Conservation (phyloP, 2,113 vertebrate species). For the Callaeas wilsoni region DNA sequence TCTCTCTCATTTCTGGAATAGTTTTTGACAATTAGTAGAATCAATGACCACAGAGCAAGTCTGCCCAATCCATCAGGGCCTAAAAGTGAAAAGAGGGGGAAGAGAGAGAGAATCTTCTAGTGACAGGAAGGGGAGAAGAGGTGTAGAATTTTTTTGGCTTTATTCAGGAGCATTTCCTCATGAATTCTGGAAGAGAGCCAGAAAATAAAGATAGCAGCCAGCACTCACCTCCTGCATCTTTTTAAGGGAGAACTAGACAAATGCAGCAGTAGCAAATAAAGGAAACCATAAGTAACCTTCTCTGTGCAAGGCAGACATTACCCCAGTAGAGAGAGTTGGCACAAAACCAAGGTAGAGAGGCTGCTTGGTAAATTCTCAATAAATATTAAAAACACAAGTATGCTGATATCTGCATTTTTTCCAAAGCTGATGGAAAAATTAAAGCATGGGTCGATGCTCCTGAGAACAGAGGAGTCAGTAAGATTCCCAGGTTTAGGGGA, state of each 20-base stretch:
- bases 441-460: not conserved
- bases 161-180: constrained; percentile 34
- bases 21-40: constrained; percentile 41
- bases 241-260: constrained; percentile 10
- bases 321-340: not conserved
- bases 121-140: constrained; percentile 37
- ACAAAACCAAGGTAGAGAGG: not conserved
- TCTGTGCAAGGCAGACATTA: not conserved
- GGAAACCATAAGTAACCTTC: not conserved
- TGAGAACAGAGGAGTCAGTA: not conserved
- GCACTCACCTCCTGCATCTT: constrained; percentile 6
- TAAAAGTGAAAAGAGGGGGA: constrained; percentile 8
- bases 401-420: not conserved
- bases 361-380: not conserved
- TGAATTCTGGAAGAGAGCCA: constrained; percentile 22
- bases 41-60: constrained; percentile 6
- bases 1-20: constrained; percentile 14
- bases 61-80: constrained; percentile 40
- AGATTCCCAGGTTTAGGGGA: not conserved
- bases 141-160: constrained; percentile 24
- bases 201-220: constrained; percentile 48
- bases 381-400: not conserved
- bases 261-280: not conserved
- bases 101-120: constrained; percentile 1
- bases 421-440: not conserved